Evolutionary conservation across 2,888 invertebrate genomes (phyloP).

Genomic region (Drosophila meridiana): DNA sequence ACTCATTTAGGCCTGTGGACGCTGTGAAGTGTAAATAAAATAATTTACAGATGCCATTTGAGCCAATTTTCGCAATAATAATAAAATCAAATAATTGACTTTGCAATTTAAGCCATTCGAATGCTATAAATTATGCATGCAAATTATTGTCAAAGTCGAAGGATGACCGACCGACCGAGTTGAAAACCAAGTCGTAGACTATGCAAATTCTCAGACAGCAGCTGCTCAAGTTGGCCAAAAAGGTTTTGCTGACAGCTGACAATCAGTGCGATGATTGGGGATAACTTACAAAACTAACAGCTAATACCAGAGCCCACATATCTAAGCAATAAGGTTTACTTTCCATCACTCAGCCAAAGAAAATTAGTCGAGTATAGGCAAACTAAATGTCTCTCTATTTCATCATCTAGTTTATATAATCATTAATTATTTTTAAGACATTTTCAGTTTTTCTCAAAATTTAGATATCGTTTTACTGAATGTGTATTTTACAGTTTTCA

Average conservation of each 20-base stretch:
- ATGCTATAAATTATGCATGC: slow-evolving; percentile 5
- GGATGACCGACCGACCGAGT: not conserved
- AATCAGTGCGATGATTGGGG: slow-evolving; percentile 1
- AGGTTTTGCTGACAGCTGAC: slow-evolving; percentile 3
- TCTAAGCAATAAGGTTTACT: not conserved
- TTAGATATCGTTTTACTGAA: no score
- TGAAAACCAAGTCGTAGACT: not conserved
- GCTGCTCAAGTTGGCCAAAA: slow-evolving; percentile 1
- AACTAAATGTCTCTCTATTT: not conserved
- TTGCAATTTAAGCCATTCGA: slow-evolving; percentile 25
- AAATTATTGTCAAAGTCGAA: slow-evolving; percentile 4
- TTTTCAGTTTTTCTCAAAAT: no score
- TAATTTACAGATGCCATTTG: slow-evolving; percentile 21
- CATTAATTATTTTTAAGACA: no score
- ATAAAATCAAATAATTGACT: slow-evolving; percentile 17
- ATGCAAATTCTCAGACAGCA: slow-evolving; percentile 2
- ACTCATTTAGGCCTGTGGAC: slow-evolving; percentile 8
- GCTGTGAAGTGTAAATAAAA: slow-evolving; percentile 29
- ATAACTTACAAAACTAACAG: not conserved
- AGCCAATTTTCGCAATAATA: slow-evolving; percentile 18
- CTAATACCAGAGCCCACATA: not conserved
- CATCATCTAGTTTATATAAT: not conserved
- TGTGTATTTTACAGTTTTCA: no score
- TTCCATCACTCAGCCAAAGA: not conserved
- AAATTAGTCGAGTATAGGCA: not conserved